phyloP scores from a whole-genome alignment of 92 coral and sea anemone species.

The Epizoanthus fatuus region DNA sequence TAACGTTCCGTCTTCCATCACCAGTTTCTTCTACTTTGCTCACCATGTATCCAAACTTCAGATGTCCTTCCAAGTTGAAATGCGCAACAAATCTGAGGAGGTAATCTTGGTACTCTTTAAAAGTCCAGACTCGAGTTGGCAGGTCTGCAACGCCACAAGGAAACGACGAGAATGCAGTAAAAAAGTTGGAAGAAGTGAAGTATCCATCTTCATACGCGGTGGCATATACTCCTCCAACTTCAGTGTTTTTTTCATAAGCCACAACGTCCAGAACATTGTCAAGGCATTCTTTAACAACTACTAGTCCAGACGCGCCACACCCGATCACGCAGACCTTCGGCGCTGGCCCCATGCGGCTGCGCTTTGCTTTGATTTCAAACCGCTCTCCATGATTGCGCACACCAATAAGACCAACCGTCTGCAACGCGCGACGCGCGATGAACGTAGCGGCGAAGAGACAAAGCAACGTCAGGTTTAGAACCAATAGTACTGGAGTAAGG shows the following conservation, averaged over 20 bases:
- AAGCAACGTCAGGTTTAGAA: conserved; percentile 21
- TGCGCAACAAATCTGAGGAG: conserved; percentile 23
- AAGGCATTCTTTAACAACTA: conserved; percentile 12
- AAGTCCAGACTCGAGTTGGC: conserved; percentile 17
- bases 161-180: conserved; percentile 32
- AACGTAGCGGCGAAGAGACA: conserved; percentile 8
- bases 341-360: background rate
- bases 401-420: conserved; percentile 1
- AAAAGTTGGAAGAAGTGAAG: conserved; percentile 31
- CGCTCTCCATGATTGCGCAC: background rate
- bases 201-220: conserved; percentile 16
- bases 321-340: conserved; percentile 29
- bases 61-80: background rate
- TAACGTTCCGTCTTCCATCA: too few relatives aligned
- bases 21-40: conserved; percentile 18
- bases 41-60: conserved; percentile 13
- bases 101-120: conserved; percentile 30
- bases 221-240: background rate
- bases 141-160: conserved; percentile 18
- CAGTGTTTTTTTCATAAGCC: conserved; percentile 9
- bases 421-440: conserved; percentile 13
- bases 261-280: conserved; percentile 25
- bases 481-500: background rate
- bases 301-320: conserved; percentile 25
- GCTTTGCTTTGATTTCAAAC: background rate